A percentile compares a stretch with the other conserved stretches of the same genome.
These are phyloP conservation scores for Ricordea florida DNA, from an alignment of 92 coral and sea anemone species.

Conservation along the genomic window DNA sequence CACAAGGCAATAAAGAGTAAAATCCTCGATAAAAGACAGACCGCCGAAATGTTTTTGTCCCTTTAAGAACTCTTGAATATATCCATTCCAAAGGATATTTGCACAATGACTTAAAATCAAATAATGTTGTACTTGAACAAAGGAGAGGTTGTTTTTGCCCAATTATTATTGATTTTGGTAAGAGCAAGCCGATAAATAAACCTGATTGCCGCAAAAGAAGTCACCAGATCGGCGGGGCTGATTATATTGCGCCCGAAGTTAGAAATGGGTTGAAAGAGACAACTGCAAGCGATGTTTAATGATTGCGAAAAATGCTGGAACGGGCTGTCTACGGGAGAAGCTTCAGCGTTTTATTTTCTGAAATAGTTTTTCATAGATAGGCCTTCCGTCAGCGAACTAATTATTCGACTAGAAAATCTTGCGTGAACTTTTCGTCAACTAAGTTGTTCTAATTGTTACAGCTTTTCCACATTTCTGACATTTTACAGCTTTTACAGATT, in stretches of 20 bases:
- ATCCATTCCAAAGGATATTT: slow-evolving; percentile 36
- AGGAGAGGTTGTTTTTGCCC: not conserved
- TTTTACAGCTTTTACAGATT: too few relatives aligned
- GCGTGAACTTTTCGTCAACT: not conserved
- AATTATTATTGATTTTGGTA: slow-evolving; percentile 56
- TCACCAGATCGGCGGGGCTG: not conserved
- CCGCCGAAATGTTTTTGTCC: not conserved
- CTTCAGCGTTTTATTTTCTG: not conserved
- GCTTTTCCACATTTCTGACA: too few relatives aligned
- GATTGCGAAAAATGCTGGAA: slow-evolving; percentile 44
- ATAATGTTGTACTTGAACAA: slow-evolving; percentile 46
- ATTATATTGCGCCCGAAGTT: slow-evolving; percentile 59
- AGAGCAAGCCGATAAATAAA: slow-evolving; percentile 33
- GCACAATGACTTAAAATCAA: slow-evolving; percentile 55
- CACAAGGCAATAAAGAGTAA: slow-evolving; percentile 37
- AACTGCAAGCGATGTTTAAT: slow-evolving; percentile 41
- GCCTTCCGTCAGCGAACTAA: not conserved
- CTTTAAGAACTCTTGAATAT: slow-evolving; percentile 25
- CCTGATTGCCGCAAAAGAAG: not conserved
- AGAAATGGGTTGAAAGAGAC: slow-evolving; percentile 8
- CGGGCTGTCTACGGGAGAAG: slow-evolving; percentile 28
- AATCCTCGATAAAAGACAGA: not conserved
- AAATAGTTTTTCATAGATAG: not conserved
- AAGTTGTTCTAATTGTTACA: not conserved
- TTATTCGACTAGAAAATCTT: not conserved